Conservation (phyloP, 2,888 invertebrate genomes). For the Argyra leucocephala region DNA sequence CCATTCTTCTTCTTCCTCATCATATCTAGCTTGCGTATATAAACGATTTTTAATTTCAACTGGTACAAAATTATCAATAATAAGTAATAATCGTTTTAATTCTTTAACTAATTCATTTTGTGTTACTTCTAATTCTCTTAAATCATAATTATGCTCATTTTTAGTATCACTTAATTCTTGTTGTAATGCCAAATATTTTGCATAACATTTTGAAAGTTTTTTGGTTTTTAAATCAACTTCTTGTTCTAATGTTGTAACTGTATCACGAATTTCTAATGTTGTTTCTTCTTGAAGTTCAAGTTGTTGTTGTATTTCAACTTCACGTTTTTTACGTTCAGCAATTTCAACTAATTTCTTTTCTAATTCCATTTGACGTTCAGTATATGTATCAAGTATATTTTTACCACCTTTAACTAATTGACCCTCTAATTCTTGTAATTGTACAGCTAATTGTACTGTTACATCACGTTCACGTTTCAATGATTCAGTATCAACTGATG, state of each 20-base stretch:
- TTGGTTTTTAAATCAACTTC: slow-evolving; percentile 95
- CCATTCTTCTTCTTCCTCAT: slow-evolving; percentile 78
- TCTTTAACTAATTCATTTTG: slow-evolving; percentile 86
- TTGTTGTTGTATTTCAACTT: slow-evolving; percentile 86
- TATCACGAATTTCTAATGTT: slow-evolving; percentile 79
- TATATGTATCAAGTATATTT: slow-evolving; percentile 90
- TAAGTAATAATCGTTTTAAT: slow-evolving; percentile 75
- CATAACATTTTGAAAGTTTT: slow-evolving; percentile 78
- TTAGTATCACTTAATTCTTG: slow-evolving; percentile 73
- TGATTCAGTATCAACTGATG: slow-evolving; percentile 15
- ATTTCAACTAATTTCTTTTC: slow-evolving; percentile 80
- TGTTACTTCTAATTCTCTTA: slow-evolving; percentile 83
- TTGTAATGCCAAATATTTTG: slow-evolving; percentile 61
- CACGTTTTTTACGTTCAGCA: slow-evolving; percentile 58
- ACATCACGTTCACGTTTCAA: slow-evolving; percentile 56
- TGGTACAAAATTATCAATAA: slow-evolving; percentile 85
- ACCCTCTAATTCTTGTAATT: slow-evolving; percentile 79
- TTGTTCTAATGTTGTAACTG: slow-evolving; percentile 84
- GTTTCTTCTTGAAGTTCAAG: slow-evolving; percentile 90
- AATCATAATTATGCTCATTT: slow-evolving; percentile 82
- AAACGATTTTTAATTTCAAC: slow-evolving; percentile 68
- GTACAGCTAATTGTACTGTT: slow-evolving; percentile 65
- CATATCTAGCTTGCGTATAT: slow-evolving; percentile 62
- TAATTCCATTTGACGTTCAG: slow-evolving; percentile 82
- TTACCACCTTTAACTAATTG: slow-evolving; percentile 90